Conservation (phyloP, 2,888 invertebrate genomes). For the Andrena bucephala region DNA sequence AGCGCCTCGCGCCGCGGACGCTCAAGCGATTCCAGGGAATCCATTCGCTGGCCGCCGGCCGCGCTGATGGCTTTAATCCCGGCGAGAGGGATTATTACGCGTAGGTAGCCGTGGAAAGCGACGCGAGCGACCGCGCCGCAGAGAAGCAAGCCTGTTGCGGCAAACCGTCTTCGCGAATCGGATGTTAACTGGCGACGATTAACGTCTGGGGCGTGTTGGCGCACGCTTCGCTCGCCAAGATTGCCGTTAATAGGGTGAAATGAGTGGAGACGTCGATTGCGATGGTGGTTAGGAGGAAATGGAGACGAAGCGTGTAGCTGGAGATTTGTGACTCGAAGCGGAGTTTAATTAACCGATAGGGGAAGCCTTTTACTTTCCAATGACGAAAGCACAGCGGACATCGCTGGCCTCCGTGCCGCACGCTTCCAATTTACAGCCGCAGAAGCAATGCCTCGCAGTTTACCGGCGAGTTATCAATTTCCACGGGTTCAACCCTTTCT, state of each 20-base stretch:
- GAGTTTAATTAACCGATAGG: background rate
- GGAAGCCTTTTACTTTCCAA: background rate
- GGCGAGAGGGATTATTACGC: constrained; percentile 51
- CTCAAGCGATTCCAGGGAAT: constrained; percentile 53
- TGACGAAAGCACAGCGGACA: background rate
- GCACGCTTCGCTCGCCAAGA: constrained; percentile 39
- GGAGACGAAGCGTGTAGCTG: background rate
- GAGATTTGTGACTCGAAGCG: background rate
- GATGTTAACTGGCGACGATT: constrained; percentile 61
- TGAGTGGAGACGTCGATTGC: background rate
- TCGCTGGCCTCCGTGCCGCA: background rate
- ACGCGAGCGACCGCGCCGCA: background rate
- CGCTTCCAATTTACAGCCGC: too few relatives aligned
- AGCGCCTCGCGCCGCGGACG: constrained; percentile 9
- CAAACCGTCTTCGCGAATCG: constrained; percentile 51
- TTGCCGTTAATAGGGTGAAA: background rate
- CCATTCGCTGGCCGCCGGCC: constrained; percentile 37
- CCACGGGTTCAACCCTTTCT: constrained; percentile 22
- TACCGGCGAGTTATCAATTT: constrained; percentile 13
- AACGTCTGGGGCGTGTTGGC: constrained; percentile 54
- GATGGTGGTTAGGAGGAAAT: background rate
- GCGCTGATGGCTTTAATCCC: constrained; percentile 57
- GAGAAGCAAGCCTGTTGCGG: constrained; percentile 12
- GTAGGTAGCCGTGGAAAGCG: constrained; percentile 45
- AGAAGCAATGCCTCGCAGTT: background rate